Evolutionary conservation across 1,140 invertebrate species (phyloP).

Genomic region (Apis laboriosa): DNA sequence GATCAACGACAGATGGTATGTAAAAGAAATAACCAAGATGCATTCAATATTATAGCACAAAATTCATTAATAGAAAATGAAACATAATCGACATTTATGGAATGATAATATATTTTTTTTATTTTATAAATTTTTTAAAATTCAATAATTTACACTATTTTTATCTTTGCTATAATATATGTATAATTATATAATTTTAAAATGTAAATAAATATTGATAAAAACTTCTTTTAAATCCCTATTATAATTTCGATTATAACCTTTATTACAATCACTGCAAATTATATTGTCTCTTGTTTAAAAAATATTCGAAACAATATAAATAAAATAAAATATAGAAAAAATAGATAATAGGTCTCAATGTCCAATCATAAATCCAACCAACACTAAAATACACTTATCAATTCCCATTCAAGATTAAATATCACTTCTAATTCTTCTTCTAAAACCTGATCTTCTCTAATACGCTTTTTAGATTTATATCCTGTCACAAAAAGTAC

Average conservation of each 20-base stretch:
- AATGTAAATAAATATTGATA: background rate
- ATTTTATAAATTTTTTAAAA: background rate
- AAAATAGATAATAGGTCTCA: no score
- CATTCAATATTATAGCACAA: background rate
- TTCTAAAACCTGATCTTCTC: background rate
- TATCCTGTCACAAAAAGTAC: background rate
- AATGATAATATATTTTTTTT: background rate
- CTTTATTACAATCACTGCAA: no score
- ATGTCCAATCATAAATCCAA: no score
- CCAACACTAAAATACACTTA: background rate
- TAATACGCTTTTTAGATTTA: background rate
- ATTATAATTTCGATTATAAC: no score
- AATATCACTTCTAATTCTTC: background rate
- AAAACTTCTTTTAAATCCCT: background rate
- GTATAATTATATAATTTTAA: background rate
- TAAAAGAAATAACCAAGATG: background rate
- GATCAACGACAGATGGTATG: constrained; percentile 22
- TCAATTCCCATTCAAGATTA: background rate
- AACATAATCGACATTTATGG: background rate
- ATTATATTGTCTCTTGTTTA: no score
- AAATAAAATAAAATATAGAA: no score
- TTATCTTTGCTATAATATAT: background rate
- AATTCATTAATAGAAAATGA: background rate
- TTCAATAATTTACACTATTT: background rate
- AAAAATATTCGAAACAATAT: no score